Percentiles rank a stretch among this genome's conserved stretches.
Conservation (phyloP, 2,113 vertebrate genomes). For the Paedocypris sp. region DNA sequence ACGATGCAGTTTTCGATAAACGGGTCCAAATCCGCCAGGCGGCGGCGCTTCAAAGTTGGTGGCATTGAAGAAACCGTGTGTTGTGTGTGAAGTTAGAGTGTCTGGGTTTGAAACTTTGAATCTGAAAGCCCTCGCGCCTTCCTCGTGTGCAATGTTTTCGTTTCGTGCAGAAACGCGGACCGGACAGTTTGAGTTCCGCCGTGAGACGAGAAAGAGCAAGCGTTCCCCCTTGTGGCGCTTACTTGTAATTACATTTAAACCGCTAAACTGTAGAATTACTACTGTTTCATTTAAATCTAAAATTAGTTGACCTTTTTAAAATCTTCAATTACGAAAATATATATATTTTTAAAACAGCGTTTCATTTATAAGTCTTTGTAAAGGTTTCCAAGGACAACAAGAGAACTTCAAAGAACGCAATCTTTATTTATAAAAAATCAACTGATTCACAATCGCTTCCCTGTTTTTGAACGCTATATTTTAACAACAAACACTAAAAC, state of each 20-base stretch:
- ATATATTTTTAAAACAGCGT: too few relatives aligned
- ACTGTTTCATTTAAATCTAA: too few relatives aligned
- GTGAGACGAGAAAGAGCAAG: not conserved
- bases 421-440: too few relatives aligned
- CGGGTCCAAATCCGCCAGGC: not conserved
- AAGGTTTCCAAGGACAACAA: not conserved
- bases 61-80: not conserved
- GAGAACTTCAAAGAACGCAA: not conserved
- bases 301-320: too few relatives aligned
- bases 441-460: too few relatives aligned
- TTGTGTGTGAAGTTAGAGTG: too few relatives aligned
- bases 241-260: not conserved
- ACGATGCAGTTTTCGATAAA: conserved; percentile 29
- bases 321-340: too few relatives aligned
- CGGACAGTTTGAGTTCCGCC: not conserved
- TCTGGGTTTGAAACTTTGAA: too few relatives aligned
- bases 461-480: too few relatives aligned
- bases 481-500: too few relatives aligned
- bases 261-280: too few relatives aligned
- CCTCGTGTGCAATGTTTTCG: not conserved
- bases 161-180: conserved; percentile 6
- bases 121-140: not conserved
- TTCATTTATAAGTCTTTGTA: too few relatives aligned
- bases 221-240: not conserved
- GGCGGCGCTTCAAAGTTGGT: not conserved